A percentile compares a stretch with the other conserved stretches of the same genome.
Conservation (phyloP, 2,888 invertebrate genomes). For the Terebella lapidaria region DNA sequence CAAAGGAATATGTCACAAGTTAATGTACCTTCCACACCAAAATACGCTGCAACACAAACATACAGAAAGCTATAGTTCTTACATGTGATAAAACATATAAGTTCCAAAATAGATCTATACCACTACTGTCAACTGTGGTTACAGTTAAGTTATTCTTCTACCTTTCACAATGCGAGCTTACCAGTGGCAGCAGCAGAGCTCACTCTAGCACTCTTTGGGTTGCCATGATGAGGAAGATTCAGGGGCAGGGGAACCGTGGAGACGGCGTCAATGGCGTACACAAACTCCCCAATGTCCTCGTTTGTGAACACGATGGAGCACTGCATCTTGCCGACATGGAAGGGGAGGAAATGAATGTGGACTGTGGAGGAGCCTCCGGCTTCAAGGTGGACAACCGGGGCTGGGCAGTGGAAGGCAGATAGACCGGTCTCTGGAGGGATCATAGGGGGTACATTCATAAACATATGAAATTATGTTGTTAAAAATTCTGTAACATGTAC, state of each 20-base stretch:
- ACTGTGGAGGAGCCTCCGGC: slow-evolving; percentile 31
- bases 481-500: neutral
- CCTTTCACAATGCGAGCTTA: too few species aligned
- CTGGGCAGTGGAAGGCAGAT: slow-evolving; percentile 6
- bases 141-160: too few species aligned
- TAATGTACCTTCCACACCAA: too few species aligned
- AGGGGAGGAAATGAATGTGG: slow-evolving; percentile 49
- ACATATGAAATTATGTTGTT: neutral
- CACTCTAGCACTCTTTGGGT: slow-evolving; percentile 38
- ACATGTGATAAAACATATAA: too few species aligned
- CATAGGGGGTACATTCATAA: neutral
- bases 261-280: slow-evolving; percentile 48
- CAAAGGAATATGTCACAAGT: too few species aligned
- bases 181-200: slow-evolving; percentile 48
- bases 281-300: slow-evolving; percentile 48
- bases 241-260: slow-evolving; percentile 39
- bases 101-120: too few species aligned
- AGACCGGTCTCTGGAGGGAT: neutral
- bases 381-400: slow-evolving; percentile 31
- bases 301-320: slow-evolving; percentile 49
- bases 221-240: slow-evolving; percentile 38
- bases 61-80: too few species aligned
- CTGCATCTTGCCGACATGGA: slow-evolving; percentile 44
- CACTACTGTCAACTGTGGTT: too few species aligned
- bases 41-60: too few species aligned